These are phyloP conservation scores for Polyommatus iphigenia DNA, from an alignment of 2,888 invertebrate genomes.

Conservation along the genomic window DNA sequence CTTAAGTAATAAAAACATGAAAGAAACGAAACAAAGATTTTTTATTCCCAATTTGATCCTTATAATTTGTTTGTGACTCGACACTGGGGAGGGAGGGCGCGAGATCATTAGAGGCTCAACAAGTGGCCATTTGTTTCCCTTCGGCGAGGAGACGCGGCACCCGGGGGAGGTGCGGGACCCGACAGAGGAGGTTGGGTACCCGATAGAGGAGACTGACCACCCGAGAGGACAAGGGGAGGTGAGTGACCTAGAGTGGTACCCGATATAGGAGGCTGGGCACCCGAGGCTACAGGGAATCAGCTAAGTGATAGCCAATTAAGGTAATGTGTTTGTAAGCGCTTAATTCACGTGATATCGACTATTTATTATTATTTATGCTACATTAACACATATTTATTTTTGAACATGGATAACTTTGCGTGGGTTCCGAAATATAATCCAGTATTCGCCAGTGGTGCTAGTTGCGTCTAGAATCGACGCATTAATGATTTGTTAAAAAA, in stretches of 20 bases:
- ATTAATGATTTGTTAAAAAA: no score
- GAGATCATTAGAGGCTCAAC: constrained; percentile 16
- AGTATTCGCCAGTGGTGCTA: no score
- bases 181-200: not conserved
- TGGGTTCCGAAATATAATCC: no score
- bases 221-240: not conserved
- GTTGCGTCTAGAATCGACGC: no score
- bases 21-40: not conserved
- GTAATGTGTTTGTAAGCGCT: not conserved
- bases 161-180: not conserved
- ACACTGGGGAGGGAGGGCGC: not conserved
- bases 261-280: not conserved
- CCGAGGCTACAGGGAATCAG: not conserved
- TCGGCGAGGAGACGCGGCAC: not conserved
- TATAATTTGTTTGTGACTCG: not conserved
- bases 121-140: constrained; percentile 2
- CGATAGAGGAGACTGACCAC: not conserved
- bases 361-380: no score
- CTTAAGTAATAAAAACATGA: not conserved
- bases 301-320: constrained; percentile 3
- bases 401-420: no score
- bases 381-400: no score
- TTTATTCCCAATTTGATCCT: constrained; percentile 7
- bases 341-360: not conserved
- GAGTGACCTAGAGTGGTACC: not conserved